These are phyloP conservation scores for Pemphredon lugubris DNA, from an alignment of 2,888 invertebrate species.

Conservation along the genomic window DNA sequence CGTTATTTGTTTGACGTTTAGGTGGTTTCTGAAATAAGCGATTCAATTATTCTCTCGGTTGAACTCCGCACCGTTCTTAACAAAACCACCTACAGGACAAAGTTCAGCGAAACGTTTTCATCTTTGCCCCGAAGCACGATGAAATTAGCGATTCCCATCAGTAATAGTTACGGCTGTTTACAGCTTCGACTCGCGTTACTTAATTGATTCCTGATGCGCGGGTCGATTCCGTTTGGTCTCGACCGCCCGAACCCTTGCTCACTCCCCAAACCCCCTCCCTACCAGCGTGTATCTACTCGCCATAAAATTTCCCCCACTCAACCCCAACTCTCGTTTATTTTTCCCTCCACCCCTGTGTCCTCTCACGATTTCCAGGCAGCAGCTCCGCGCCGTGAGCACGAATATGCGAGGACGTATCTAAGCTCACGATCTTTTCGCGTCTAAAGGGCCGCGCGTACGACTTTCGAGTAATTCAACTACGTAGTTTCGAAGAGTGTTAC, in stretches of 20 bases:
- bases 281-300: background rate
- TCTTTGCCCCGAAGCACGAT: no score
- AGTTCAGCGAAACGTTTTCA: no score
- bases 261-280: no score
- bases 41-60: no score
- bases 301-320: background rate
- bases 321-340: background rate
- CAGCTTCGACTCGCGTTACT: no score
- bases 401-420: conserved; percentile 25
- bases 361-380: background rate
- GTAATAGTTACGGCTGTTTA: no score
- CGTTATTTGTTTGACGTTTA: no score
- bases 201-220: conserved; percentile 24
- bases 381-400: background rate
- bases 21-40: no score
- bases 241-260: background rate
- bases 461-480: conserved; percentile 39
- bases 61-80: no score
- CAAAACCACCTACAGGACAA: no score
- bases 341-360: background rate
- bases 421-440: conserved; percentile 23
- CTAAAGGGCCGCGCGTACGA: conserved; percentile 21
- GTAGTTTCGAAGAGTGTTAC: conserved; percentile 43
- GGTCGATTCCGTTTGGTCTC: background rate
- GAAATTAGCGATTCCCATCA: no score